Conservation (phyloP, 2,113 vertebrate species). For the Lanius ludovicianus region DNA sequence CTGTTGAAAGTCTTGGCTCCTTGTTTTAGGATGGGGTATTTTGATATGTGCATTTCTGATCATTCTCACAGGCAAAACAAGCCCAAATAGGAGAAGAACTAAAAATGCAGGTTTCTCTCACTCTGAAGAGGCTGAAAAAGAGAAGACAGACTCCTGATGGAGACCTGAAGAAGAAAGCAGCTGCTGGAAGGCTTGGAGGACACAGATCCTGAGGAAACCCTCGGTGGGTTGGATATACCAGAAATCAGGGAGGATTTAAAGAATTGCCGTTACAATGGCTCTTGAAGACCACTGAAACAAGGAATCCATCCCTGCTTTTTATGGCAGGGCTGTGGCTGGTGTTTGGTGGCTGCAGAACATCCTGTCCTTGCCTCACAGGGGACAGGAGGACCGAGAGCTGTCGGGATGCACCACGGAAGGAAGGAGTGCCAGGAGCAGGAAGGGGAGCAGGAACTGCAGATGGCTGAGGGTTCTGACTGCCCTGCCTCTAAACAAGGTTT, state of each 20-base stretch:
- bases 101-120: background rate
- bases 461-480: background rate
- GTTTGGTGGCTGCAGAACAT: background rate
- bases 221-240: background rate
- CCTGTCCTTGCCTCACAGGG: background rate
- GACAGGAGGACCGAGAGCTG: background rate
- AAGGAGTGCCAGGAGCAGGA: fast-evolving
- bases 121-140: background rate
- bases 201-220: fast-evolving
- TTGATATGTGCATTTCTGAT: background rate
- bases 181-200: background rate
- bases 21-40: background rate
- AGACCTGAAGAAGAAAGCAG: background rate
- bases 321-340: background rate
- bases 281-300: background rate
- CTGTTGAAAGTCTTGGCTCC: background rate
- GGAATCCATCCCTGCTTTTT: background rate
- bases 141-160: background rate
- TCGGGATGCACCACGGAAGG: fast-evolving
- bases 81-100: background rate
- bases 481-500: background rate
- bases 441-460: background rate
- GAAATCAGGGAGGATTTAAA: background rate
- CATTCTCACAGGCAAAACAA: background rate
- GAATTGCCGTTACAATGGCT: background rate